Base-by-base conservation (phyloP, 1,140 invertebrate genomes). In the Chionoecetes opilio region DNA sequence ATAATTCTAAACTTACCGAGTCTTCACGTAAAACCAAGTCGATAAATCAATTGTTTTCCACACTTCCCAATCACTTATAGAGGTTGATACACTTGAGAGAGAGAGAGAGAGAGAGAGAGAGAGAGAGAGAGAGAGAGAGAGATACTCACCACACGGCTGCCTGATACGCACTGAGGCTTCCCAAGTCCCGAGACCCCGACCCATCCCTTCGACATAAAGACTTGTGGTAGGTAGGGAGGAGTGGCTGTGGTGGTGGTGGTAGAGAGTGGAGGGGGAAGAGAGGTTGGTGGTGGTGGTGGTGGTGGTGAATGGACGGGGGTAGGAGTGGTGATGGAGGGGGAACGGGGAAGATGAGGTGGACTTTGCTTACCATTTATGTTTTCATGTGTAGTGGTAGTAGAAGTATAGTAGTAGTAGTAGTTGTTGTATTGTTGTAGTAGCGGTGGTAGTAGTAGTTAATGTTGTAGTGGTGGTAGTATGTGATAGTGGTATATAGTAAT, bases 21-120 rank as follows among this genome's bases (percentile, higher is more conserved):
- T n/a, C n/a, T n/a, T n/a, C n/a, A n/a, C n/a, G n/a, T n/a, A n/a
- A n/a, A n/a, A n/a, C n/a, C n/a, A n/a, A 53, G 21, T 9, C 46
- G 46, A 11, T 0, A 14, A 9, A 14, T 41, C 14, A 14, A 14
- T 14, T 41, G 38, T 14, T 41, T 53, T 53, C 21, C 11, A 17
- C 46, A 11, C 46, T 53, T 53, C 21, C 46, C 2, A n/a, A 53
- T 53, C 46, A 53, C 46, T 53, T n/a, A n/a, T n/a, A n/a, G n/a
- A n/a, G n/a, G n/a, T n/a, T n/a, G n/a, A n/a, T n/a, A n/a, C n/a
- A n/a, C n/a, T n/a, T n/a, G 26, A 75, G 63, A 8, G 63, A 75
- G 63, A 75, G 63, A 75, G 63, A 75, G 63, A 75, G 63, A 75
- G 63, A 75, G 63, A n/a, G 63, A n/a, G 63, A 75, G 63, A 75